Conservation (phyloP, 2,797 vertebrate genomes). For the Cyprinodon diabolis region DNA sequence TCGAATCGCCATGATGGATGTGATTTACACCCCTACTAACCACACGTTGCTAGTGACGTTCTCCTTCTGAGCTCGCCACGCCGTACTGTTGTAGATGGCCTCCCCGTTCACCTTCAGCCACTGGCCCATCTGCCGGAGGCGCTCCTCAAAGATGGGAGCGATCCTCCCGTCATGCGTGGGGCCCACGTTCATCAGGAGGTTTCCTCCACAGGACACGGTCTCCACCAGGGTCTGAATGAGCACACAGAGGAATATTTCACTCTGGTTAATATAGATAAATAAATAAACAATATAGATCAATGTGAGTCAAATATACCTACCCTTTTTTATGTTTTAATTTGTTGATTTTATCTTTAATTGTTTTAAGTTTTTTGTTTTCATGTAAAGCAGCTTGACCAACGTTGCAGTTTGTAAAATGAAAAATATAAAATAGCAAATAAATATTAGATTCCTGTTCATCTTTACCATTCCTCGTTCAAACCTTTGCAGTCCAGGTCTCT, state of each 20-base stretch:
- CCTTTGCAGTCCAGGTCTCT: no score
- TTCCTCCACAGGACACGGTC: constrained; percentile 94
- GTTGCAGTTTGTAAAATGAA: no score
- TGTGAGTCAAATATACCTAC: not conserved
- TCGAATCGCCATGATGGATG: no score
- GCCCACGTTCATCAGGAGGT: constrained; percentile 93
- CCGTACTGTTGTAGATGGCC: constrained; percentile 87
- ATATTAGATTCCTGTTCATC: no score
- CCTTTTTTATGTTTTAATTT: no score
- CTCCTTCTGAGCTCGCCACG: constrained; percentile 92
- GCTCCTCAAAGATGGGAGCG: constrained; percentile 90
- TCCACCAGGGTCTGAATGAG: constrained; percentile 85
- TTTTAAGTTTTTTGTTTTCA: no score
- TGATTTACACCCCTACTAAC: constrained; percentile 69
- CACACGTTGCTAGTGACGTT: constrained; percentile 82
- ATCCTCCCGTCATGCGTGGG: constrained; percentile 91
- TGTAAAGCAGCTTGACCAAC: no score
- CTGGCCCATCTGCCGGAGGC: constrained; percentile 89
- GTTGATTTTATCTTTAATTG: no score
- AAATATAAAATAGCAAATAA: no score
- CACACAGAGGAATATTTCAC: not conserved
- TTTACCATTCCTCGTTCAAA: no score
- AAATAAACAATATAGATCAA: not conserved
- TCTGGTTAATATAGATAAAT: no score
- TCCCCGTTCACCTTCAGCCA: constrained; percentile 91